Evolutionary conservation across 2,113 vertebrate genomes (phyloP), one percentile per base, ranked within the genome.

Genomic region (Tylochromis polylepis): DNA sequence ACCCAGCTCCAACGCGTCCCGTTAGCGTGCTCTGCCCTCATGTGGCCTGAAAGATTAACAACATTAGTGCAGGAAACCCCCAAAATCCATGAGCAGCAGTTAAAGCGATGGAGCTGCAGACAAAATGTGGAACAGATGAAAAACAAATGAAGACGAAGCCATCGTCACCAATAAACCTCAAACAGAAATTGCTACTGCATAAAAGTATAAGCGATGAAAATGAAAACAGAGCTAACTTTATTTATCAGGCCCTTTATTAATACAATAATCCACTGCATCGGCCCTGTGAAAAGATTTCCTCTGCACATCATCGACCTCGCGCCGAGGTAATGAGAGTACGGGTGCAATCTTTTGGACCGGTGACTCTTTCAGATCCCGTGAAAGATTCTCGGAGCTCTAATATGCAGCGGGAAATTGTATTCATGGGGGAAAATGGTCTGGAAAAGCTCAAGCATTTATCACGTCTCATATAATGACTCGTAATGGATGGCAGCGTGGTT

Each of bases 391-490:
- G 2, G 36, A 0, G 36, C 34, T 29, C 55, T 58, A 51, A 53
- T 53, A 29, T 77, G 72, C 43, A 34, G 72, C 46, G 4, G 27
- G 46, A 53, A 77, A 53, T 53, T 46, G 82, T n/a, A 79, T 83
- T 65, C 22, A 9, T n/a, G 55, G 11, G 29, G 16, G 53, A 53
- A 83, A 90, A 87, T 70, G 58, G 27, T 31, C 75, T 51, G 88
- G 81, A 84, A 81, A 56, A 51, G 58, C 79, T 59, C 29, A 38
- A 77, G 49, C 53, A 59, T 82, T 79, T 85, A 60, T 81, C 79
- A 70, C 22, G 59, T 75, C 53, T 83, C 43, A 2, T 22, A 51
- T 55, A 60, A 80, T 31, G 55, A 83, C 7, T 80, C 36, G 57
- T 87, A 62, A 87, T 56, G 65, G 75, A 51, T 20, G 79, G 56